Base-by-base conservation (phyloP, 2,797 vertebrate species). In the Pterois miles region DNA sequence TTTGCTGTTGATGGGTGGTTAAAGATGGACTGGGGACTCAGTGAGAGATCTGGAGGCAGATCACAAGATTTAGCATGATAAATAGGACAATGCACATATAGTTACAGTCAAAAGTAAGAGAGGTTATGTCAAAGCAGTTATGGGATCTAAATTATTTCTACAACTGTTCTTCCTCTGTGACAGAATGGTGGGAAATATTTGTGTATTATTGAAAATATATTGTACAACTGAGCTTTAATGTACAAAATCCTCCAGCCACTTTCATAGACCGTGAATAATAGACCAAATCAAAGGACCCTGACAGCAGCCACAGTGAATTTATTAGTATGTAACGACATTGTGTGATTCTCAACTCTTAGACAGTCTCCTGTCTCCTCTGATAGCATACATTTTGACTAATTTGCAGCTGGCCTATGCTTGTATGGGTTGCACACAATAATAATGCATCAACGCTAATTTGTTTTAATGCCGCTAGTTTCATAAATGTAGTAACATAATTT, bases 1-100 rank as follows among this genome's bases (percentile, higher is more conserved):
- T 70, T 20, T 43, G 50, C 38, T 34, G 52, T 79, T 20, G 50
- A 58, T 53, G 50, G 16, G 36, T 56, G 40, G 46, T 56, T 76
- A 56, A 29, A 63, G 11, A 66, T 29, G 71, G 40, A 59, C 48
- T 76, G 1, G 9, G 46, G 48, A 34, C n/a, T 33, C 20, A 2
- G 14, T 31, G 16, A 48, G 40, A 53, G 59, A 74, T 34, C 6
- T 54, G 53, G 18, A 66, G 40, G 46, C 56, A 58, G 23, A 71
- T 46, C 10, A n/a, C 43, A 53, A 48, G 31, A 52, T 22, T 23
- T 34, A 4, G 18, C 18, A 13, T 18, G 12, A 5, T 71, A 8
- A 52, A 66, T 57, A 58, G 54, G 18, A 11, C 34, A 25, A 54
- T 36, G 65, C 9, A 31, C 31, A 52, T 38, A 31, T 3, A 58